Base-by-base conservation (phyloP, 1,140 invertebrate species). In the Pteromalus puparum region DNA sequence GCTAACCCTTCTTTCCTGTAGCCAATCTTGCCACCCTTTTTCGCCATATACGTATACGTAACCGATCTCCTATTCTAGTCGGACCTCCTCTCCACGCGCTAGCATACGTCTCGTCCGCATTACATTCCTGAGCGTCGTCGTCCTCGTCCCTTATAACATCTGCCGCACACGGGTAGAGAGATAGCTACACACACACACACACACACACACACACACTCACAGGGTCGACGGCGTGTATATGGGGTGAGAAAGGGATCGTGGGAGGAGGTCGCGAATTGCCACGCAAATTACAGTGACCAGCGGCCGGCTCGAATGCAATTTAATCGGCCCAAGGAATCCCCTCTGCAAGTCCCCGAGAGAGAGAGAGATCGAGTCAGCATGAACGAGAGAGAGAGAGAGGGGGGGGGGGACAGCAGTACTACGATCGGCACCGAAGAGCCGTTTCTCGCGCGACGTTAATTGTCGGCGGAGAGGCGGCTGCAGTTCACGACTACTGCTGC, bases 271-370 rank as follows among this genome's bases (percentile, higher is more conserved):
- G 85, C 82, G 85, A 88, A 87, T 88, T 86, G 87, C 83, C 76
- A 81, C 83, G 84, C 80, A 87, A 89, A 89, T 89, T 89, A 87
- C 86, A 88, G 87, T 82, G 86, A 86, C 83, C 86, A 79, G 74
- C 74, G n/a, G 67, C 12, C 67, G 68, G 30, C 38, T 38, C 80
- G 38, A 82, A 75, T 82, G 83, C 83, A 82, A 87, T 85, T 87
- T 80, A 80, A 87, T 87, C 80, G 86, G 21, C 28, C 26, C 34
- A 24, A 72, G 28, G 67, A 42, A 28, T 28, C 81, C 7, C 53
- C 18, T 1, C 15, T 18, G 53, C 53, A 61, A 6, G 18, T 6
- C 53, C 18, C 53, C 18, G 38, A 42, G 21, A n/a, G 26, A 18
- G 38, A 42, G 38, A 42, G 38, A 42, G 10, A 5, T 42, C 38